Evolutionary conservation across 92 coral and sea anemone genomes (phyloP).

Genomic region (Epizoanthus illoricatus): DNA sequence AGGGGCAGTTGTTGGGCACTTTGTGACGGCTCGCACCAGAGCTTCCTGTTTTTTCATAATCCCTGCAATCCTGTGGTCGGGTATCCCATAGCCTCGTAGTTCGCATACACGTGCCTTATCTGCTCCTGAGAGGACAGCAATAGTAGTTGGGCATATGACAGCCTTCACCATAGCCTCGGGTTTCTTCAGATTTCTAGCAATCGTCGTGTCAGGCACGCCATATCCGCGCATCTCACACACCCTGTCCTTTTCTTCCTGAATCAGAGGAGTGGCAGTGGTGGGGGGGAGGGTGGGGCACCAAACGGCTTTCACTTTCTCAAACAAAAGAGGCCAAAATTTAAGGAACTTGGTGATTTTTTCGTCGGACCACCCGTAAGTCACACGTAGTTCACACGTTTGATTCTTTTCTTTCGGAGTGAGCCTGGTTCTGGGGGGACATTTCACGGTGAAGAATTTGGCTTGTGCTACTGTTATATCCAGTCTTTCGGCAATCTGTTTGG

Average conservation of each 20-base stretch:
- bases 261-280: not conserved
- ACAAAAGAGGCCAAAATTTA: no score
- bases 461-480: constrained; percentile 9
- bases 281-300: no score
- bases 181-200: not conserved
- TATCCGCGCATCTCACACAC: not conserved
- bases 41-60: not conserved
- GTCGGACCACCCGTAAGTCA: no score
- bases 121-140: not conserved
- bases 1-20: not conserved
- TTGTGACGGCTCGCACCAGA: not conserved
- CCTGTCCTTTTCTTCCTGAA: not conserved
- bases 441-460: constrained; percentile 2
- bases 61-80: not conserved
- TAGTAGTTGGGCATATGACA: not conserved
- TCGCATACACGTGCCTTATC: not conserved
- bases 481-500: not conserved
- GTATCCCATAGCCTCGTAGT: not conserved
- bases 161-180: not conserved
- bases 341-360: no score
- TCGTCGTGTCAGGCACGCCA: not conserved
- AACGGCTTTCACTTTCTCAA: no score
- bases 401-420: not conserved
- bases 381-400: not conserved
- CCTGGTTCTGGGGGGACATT: constrained; percentile 1